These are phyloP conservation scores for Bembecia ichneumoniformis DNA, from an alignment of 2,888 invertebrate species.

Conservation along the genomic window DNA sequence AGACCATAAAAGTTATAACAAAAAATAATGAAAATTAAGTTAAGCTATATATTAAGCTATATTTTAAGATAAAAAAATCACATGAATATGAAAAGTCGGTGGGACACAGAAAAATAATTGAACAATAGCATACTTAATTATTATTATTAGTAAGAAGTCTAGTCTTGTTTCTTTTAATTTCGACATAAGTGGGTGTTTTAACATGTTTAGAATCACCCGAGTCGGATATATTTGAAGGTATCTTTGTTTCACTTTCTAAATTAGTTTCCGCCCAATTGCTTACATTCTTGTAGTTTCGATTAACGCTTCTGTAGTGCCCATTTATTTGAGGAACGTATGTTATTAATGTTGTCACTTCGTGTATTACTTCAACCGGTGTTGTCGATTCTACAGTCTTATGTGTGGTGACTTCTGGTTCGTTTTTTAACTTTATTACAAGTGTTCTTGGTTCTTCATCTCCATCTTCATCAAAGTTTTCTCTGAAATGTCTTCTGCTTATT, in stretches of 20 bases:
- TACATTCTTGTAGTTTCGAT: constrained; percentile 30
- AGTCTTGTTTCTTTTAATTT: constrained; percentile 48
- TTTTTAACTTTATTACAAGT: constrained; percentile 36
- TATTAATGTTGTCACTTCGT: constrained; percentile 20
- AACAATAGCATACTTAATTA: background rate
- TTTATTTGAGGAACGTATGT: constrained; percentile 57
- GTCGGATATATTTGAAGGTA: constrained; percentile 37
- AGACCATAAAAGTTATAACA: background rate
- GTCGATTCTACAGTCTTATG: background rate
- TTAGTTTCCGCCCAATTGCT: constrained; percentile 28
- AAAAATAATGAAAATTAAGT: background rate
- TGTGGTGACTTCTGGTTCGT: constrained; percentile 24
- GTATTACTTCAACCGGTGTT: constrained; percentile 5
- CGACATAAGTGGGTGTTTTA: constrained; percentile 46
- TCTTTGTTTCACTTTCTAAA: constrained; percentile 39
- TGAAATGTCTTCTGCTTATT: constrained; percentile 16
- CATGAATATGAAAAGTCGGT: constrained; percentile 10
- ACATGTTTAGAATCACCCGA: constrained; percentile 30
- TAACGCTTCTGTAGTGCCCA: constrained; percentile 51
- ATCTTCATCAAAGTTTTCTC: constrained; percentile 5
- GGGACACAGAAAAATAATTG: constrained; percentile 10
- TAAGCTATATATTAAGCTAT: background rate
- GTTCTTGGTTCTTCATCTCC: constrained; percentile 20
- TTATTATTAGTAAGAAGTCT: constrained; percentile 8
- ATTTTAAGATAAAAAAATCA: background rate